Percentiles rank a stretch among this genome's conserved stretches.
phyloP scores from a whole-genome alignment of 2,113 vertebrate genomes.

The Laterallus jamaicensis region DNA sequence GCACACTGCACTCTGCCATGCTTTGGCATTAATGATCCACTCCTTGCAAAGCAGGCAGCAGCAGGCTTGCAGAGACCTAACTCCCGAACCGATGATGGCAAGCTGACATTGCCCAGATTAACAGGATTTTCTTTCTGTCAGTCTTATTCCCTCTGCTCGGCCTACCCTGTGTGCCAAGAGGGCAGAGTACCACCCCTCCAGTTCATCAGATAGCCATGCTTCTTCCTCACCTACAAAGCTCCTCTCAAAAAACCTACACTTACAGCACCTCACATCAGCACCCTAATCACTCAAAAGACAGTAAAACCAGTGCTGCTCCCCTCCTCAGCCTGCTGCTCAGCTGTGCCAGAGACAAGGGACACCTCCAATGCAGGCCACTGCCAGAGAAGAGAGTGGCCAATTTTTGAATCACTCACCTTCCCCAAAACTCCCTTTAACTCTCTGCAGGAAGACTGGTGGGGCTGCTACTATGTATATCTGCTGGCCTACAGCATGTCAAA shows the following conservation, averaged over 20 bases:
- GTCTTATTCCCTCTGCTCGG: background rate
- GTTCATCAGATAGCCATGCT: background rate
- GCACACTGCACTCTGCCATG: background rate
- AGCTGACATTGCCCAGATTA: background rate
- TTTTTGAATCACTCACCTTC: background rate
- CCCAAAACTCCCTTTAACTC: background rate
- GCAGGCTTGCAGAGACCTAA: background rate
- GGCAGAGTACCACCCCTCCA: background rate
- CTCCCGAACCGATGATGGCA: background rate
- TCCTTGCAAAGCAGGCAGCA: background rate
- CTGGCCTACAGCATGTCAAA: conserved; percentile 17
- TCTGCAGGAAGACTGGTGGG: background rate
- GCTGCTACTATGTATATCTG: background rate
- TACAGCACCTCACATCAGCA: background rate
- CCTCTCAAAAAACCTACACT: background rate
- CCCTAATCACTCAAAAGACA: background rate
- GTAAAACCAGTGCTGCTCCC: background rate
- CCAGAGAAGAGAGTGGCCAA: background rate
- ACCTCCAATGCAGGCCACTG: background rate
- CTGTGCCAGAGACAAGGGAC: background rate
- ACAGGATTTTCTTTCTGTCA: background rate
- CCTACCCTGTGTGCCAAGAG: background rate
- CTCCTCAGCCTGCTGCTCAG: background rate
- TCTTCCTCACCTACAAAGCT: background rate
- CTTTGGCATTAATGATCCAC: background rate